These are phyloP conservation scores for Pampusana beccarii DNA, from an alignment of 2,113 vertebrate species.

Conservation along the genomic window DNA sequence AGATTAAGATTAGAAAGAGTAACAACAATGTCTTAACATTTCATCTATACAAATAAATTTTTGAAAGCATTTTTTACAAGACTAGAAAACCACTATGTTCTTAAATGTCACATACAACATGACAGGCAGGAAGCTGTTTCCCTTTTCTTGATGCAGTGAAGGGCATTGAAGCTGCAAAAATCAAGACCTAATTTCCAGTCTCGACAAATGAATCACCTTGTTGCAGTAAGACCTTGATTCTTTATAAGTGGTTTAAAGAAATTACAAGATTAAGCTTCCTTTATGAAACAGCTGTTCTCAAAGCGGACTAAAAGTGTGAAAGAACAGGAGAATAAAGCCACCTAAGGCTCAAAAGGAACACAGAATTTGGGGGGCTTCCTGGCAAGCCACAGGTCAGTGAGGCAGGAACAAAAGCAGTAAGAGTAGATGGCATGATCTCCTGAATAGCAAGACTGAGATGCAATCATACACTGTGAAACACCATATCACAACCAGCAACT, in stretches of 20 bases:
- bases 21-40: neutral
- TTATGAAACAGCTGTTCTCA: neutral
- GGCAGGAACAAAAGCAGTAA: neutral
- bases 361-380: neutral
- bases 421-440: neutral
- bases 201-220: neutral
- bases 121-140: neutral
- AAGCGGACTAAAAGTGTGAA: neutral
- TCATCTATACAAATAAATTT: neutral
- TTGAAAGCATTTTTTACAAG: neutral
- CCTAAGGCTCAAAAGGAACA: neutral
- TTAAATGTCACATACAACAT: neutral
- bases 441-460: neutral
- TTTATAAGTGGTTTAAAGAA: neutral
- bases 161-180: neutral
- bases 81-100: neutral
- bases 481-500: neutral
- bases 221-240: neutral
- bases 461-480: neutral
- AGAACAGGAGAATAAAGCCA: neutral
- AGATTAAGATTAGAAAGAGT: neutral
- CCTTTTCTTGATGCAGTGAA: neutral
- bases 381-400: neutral
- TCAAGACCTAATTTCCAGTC: neutral
- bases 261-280: neutral